phyloP scores from a whole-genome alignment of 2,888 invertebrate species.

The Ditula angustiorana region DNA sequence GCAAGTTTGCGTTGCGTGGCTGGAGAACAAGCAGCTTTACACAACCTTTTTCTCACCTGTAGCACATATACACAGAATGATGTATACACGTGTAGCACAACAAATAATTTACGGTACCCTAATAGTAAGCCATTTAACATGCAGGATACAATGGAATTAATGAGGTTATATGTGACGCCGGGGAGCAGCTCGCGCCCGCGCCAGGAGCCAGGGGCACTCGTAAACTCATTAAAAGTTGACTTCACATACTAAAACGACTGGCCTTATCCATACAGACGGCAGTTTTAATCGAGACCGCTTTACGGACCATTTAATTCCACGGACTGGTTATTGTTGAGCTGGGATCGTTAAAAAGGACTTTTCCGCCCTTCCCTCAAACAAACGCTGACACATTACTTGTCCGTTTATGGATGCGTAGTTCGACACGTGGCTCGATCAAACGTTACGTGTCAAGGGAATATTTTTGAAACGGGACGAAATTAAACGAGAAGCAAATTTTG shows the following conservation, averaged over 20 bases:
- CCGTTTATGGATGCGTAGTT: neutral
- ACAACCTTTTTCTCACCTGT: conserved; percentile 15
- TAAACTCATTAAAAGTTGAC: conserved; percentile 83
- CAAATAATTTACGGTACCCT: conserved; percentile 28
- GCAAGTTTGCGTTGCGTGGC: neutral
- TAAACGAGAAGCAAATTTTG: no score
- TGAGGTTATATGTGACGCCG: conserved; percentile 57
- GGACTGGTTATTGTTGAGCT: conserved; percentile 76
- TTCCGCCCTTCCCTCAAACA: conserved; percentile 38
- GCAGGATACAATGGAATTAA: conserved; percentile 48
- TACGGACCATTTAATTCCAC: conserved; percentile 77
- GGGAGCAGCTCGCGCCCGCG: conserved; percentile 48
- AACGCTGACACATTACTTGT: conserved; percentile 16
- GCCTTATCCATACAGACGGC: conserved; percentile 75
- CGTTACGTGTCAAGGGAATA: neutral
- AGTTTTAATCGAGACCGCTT: conserved; percentile 81
- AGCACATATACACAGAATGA: neutral
- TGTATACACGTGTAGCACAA: neutral
- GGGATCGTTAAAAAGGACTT: conserved; percentile 78
- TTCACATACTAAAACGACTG: conserved; percentile 73
- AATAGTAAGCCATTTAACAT: conserved; percentile 41
- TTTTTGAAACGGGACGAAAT: neutral
- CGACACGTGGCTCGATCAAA: neutral
- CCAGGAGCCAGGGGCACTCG: conserved; percentile 57
- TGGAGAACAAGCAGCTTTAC: neutral